phyloP scores from a whole-genome alignment of 2,113 vertebrate species.

The Callaeas wilsoni region DNA sequence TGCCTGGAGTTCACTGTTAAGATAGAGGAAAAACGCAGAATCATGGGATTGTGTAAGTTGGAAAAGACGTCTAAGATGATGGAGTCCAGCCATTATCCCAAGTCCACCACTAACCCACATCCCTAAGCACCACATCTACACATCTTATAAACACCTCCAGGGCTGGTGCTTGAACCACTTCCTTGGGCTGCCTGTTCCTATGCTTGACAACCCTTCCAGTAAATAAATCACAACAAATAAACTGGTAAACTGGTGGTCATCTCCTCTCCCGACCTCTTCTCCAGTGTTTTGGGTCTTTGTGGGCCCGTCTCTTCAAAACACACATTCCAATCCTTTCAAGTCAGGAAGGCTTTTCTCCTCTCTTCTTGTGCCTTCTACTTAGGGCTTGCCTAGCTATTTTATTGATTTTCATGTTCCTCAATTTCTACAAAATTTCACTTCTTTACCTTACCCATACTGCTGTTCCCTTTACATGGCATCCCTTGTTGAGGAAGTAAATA shows the following conservation, averaged over 20 bases:
- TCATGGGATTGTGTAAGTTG: neutral
- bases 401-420: neutral
- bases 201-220: neutral
- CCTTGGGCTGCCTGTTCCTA: neutral
- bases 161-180: neutral
- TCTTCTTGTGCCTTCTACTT: neutral
- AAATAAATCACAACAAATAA: neutral
- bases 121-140: too few relatives aligned
- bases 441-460: neutral
- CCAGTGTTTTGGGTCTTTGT: neutral
- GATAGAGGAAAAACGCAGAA: neutral
- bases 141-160: too few relatives aligned
- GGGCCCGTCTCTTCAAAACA: neutral
- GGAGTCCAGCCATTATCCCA: neutral
- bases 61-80: neutral
- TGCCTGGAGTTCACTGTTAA: neutral
- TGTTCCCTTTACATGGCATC: neutral
- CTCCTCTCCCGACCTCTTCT: neutral
- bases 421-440: neutral
- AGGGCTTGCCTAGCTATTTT: neutral
- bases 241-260: neutral
- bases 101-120: too few relatives aligned
- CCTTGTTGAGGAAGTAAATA: neutral
- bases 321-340: neutral
- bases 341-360: neutral